A percentile compares a stretch with the other conserved stretches of the same genome.
phyloP scores from a whole-genome alignment of 1,140 invertebrate genomes.

The Euglossa dilemma region DNA sequence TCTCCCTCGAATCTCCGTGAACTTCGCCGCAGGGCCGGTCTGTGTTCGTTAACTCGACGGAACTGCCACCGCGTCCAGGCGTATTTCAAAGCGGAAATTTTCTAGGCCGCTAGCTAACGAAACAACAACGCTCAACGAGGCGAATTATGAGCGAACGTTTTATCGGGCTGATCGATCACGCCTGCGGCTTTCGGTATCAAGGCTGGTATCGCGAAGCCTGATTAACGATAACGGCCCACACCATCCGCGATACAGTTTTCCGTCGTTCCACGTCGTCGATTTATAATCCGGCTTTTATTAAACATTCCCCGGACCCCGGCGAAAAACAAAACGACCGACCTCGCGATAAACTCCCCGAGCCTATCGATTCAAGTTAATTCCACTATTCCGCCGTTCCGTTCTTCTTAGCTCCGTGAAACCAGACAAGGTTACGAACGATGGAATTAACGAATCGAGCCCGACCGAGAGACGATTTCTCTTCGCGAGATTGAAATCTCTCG shows the following conservation, averaged over 20 bases:
- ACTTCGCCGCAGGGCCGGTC: neutral
- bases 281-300: constrained; percentile 36
- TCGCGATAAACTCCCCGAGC: neutral
- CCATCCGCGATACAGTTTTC: constrained; percentile 11
- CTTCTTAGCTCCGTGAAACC: too few relatives aligned
- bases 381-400: neutral
- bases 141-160: constrained; percentile 50
- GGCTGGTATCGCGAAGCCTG: neutral
- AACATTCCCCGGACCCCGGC: neutral
- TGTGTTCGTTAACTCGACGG: neutral
- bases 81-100: neutral
- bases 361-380: neutral
- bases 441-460: neutral
- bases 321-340: neutral
- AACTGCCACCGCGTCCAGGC: neutral
- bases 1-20: neutral
- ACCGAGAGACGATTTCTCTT: neutral
- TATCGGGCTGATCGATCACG: constrained; percentile 51
- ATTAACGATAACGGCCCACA: constrained; percentile 25
- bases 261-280: constrained; percentile 11
- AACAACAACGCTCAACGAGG: constrained; percentile 1
- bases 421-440: neutral
- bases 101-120: neutral
- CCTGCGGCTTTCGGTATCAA: constrained; percentile 31
- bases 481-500: neutral